A percentile compares a stretch with the other conserved stretches of the same genome.
phyloP scores from a whole-genome alignment of 37 sponge, comb jelly and placozoan genomes.

The Hexactinellida sp. region DNA sequence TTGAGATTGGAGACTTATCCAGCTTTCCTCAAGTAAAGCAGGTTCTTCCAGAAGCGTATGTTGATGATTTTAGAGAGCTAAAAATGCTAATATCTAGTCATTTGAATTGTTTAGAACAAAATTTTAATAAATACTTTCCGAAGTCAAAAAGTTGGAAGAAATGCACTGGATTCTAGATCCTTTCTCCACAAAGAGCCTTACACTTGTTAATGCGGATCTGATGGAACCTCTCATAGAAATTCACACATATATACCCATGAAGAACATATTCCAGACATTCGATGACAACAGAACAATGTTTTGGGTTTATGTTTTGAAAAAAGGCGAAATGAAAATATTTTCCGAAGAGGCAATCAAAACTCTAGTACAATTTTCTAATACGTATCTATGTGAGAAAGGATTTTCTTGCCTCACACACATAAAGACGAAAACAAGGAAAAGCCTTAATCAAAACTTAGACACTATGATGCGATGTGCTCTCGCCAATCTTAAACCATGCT shows the following conservation, averaged over 20 bases:
- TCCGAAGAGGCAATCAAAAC: constrained; percentile 9
- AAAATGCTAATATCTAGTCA: neutral
- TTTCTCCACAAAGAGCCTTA: neutral
- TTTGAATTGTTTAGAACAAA: neutral
- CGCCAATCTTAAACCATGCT: neutral
- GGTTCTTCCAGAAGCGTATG: neutral
- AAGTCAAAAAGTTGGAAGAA: neutral
- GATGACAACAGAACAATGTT: neutral
- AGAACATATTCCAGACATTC: constrained; percentile 9
- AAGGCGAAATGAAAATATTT: neutral
- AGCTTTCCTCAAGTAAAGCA: neutral
- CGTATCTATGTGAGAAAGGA: neutral
- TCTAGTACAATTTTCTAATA: neutral
- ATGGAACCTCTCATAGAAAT: neutral
- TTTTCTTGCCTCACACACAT: constrained; percentile 11
- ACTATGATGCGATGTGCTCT: constrained; percentile 6
- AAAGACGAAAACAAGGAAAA: constrained; percentile 3
- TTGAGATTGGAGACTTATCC: constrained; percentile 10
- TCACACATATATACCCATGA: neutral
- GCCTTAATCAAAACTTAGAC: constrained; percentile 8
- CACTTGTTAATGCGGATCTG: neutral
- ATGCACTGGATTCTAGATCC: constrained; percentile 8
- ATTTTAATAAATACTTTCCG: constrained; percentile 12
- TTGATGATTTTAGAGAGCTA: neutral
- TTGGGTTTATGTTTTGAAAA: neutral